These are phyloP conservation scores for Lepus europaeus DNA, from an alignment of 2,113 vertebrate genomes.

Conservation along the genomic window DNA sequence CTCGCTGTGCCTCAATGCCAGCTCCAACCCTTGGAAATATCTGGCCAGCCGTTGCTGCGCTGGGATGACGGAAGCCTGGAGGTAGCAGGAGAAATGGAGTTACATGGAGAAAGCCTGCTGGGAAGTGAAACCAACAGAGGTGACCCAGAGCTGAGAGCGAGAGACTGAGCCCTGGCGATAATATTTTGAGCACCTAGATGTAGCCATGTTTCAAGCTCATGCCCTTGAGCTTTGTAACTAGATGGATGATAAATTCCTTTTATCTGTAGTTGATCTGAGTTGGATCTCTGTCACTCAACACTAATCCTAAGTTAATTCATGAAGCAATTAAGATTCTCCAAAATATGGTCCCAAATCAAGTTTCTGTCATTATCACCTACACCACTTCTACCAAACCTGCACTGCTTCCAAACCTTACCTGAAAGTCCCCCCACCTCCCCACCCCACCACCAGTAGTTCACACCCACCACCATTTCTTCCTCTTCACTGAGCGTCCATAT, in stretches of 20 bases:
- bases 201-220: neutral
- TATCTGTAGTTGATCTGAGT: neutral
- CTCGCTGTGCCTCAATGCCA: neutral
- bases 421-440: too few species aligned
- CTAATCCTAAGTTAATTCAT: neutral
- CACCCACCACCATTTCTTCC: neutral
- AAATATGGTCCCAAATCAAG: neutral
- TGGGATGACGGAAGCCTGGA: neutral
- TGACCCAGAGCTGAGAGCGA: neutral
- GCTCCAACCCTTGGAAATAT: neutral
- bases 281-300: neutral
- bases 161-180: neutral
- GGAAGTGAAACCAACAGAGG: neutral
- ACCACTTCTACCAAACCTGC: neutral
- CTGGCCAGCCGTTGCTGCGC: neutral
- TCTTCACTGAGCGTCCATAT: neutral
- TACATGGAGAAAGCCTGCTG: neutral
- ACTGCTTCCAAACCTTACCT: neutral
- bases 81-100: neutral
- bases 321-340: neutral
- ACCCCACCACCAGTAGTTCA: too few species aligned
- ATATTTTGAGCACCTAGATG: neutral
- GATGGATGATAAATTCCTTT: constrained; percentile 12
- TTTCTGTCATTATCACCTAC: neutral
- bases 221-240: neutral